Conservation (phyloP, 2,888 invertebrate species). For the Chydorus sphaericus region DNA sequence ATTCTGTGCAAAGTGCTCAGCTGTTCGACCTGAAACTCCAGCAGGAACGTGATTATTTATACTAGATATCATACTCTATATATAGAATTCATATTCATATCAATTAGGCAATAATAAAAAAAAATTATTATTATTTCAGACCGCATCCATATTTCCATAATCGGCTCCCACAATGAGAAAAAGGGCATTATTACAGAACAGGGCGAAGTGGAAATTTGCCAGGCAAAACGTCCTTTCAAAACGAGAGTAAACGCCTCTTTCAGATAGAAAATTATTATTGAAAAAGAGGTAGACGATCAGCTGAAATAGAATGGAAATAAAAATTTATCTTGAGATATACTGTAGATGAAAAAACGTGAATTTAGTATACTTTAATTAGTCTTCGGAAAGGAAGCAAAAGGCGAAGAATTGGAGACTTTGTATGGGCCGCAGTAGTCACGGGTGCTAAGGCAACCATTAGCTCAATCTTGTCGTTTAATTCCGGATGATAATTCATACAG, state of each 20-base stretch:
- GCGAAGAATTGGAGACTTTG: conserved; percentile 24
- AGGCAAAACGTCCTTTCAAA: background rate
- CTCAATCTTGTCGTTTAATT: conserved; percentile 31
- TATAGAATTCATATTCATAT: conserved; percentile 14
- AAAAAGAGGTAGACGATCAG: too few relatives aligned
- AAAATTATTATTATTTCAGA: conserved; percentile 21
- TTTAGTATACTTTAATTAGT: conserved; percentile 25
- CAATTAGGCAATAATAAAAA: too few relatives aligned
- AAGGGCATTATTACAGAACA: conserved; percentile 46
- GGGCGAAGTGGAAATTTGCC: background rate
- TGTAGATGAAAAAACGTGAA: background rate
- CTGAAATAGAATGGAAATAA: background rate
- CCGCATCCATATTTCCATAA: conserved; percentile 31
- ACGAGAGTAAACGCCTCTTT: background rate
- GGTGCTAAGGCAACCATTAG: conserved; percentile 26
- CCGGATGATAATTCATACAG: conserved; percentile 47
- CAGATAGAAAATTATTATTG: too few relatives aligned
- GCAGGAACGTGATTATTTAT: conserved; percentile 26
- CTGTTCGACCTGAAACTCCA: conserved; percentile 25
- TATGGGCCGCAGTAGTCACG: conserved; percentile 34
- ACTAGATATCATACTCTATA: conserved; percentile 23
- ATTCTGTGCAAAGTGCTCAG: conserved; percentile 27
- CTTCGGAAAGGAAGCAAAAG: conserved; percentile 30
- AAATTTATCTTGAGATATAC: background rate
- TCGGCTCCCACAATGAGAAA: conserved; percentile 44